These are phyloP conservation scores for Conchocele bisecta DNA, from an alignment of 2,888 invertebrate genomes.

Conservation along the genomic window DNA sequence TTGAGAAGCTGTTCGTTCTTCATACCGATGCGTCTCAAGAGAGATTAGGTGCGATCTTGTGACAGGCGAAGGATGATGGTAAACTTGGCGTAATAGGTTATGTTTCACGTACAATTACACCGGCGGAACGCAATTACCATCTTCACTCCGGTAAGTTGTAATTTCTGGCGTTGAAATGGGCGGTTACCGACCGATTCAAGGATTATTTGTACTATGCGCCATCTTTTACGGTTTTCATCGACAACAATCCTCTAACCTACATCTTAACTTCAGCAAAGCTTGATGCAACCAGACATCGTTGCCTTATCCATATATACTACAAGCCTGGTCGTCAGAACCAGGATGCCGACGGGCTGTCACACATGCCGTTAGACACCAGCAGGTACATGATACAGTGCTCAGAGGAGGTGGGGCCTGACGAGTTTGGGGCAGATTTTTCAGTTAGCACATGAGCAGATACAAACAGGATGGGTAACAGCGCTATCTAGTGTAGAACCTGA, in stretches of 20 bases:
- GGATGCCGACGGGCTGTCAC: constrained; percentile 16
- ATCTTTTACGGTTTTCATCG: constrained; percentile 13
- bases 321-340: constrained; percentile 15
- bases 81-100: constrained; percentile 5
- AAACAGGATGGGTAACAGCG: not conserved
- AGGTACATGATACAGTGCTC: constrained; percentile 5
- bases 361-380: constrained; percentile 9
- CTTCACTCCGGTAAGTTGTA: constrained; percentile 23
- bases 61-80: not conserved
- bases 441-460: not conserved
- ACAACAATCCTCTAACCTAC: constrained; percentile 23
- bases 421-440: not conserved
- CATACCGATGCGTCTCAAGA: constrained; percentile 18
- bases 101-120: constrained; percentile 8
- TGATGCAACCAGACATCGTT: constrained; percentile 2
- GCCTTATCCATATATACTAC: constrained; percentile 14
- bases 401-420: not conserved
- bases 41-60: constrained; percentile 12
- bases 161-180: constrained; percentile 23
- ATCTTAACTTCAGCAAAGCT: constrained; percentile 2
- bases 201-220: constrained; percentile 24
- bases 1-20: constrained; percentile 17
- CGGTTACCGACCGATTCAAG: constrained; percentile 20
- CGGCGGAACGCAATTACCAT: constrained; percentile 24
- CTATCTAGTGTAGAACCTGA: too few relatives aligned